Evolutionary conservation across 2,113 vertebrate genomes (phyloP), one percentile per base, ranked within the genome.

Genomic region (Callipepla californica): DNA sequence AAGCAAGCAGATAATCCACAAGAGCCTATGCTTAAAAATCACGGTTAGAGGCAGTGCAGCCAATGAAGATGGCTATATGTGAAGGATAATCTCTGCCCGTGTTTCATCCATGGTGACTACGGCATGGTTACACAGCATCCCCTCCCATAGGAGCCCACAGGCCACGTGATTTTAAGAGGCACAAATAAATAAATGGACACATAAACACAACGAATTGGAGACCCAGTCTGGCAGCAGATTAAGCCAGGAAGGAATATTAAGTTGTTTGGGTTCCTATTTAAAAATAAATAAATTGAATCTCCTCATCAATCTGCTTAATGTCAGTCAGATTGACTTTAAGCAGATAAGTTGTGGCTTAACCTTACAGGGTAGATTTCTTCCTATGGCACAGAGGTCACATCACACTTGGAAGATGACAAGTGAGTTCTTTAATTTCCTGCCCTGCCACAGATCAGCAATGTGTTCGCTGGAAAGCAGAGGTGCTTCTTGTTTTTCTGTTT

Each of bases 231-330:
- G 48, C 69, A 55, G 85, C 45, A 86, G 95, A 95, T 95, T 95
- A 96, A 90, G 77, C 38, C 80, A 85, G 61, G 73, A 38, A 79
- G 77, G 82, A 94, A 90, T 84, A 96, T 94, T 94, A 96, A 95
- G 73, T 94, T 92, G 93, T 95, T 96, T 94, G 91, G 90, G 85
- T 95, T 92, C 90, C 93, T 77, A 76, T 95, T 95, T 96, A 73
- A 95, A 95, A 94, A 94, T 78, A 90, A 96, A 95, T 89, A 92
- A 88, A 94, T 78, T 0, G 21, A 95, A 40, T 94, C 93, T 92
- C 92, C 83, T 73, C 53, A 66, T 91, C 90, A 96, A 96, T 96
- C 96, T 96, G 95, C 94, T 96, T 96, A 94, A 94, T 86, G 93
- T 80, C 85, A 88, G 76, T 90, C 48, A 83, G 93, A 53, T 30